A percentile compares a stretch with the other conserved stretches of the same genome.
phyloP scores from a whole-genome alignment of 30 jellyfish, hydroid and myxozoan genomes.

The Cassiopea xamachana region DNA sequence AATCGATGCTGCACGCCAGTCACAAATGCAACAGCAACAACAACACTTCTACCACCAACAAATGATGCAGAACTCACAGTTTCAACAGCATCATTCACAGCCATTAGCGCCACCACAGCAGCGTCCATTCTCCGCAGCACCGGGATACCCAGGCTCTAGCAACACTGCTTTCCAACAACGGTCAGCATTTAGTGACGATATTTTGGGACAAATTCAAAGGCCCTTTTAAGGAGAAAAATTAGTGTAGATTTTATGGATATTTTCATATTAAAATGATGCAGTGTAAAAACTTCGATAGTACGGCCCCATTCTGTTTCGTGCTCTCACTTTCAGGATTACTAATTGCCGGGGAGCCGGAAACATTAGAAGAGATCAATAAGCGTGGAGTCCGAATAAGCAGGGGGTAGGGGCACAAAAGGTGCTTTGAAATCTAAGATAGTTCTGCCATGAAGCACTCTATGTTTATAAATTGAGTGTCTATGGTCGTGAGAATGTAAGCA shows the following conservation, averaged over 20 bases:
- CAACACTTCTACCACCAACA: not conserved
- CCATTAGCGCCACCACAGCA: slow-evolving; percentile 54
- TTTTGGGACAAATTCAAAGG: slow-evolving; percentile 51
- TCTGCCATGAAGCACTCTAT: no score
- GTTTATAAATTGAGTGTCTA: no score
- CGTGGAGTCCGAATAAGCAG: no score
- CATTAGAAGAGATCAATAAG: no score
- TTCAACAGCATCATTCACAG: slow-evolving; percentile 24
- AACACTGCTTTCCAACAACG: slow-evolving; percentile 59
- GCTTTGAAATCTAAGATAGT: no score
- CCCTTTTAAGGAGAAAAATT: slow-evolving; percentile 32
- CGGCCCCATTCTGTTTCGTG: no score
- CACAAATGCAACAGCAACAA: slow-evolving; percentile 50
- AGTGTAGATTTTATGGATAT: not conserved
- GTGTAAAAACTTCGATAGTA: no score
- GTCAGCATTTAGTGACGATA: slow-evolving; percentile 42
- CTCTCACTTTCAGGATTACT: no score
- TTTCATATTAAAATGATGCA: not conserved
- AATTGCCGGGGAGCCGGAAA: no score
- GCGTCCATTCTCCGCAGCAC: slow-evolving; percentile 57
- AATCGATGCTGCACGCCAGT: slow-evolving; percentile 80
- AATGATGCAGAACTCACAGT: not conserved
- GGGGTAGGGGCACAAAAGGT: no score
- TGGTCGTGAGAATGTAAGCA: no score
- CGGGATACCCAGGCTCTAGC: slow-evolving; percentile 53